Evolutionary conservation across 2,888 invertebrate species (phyloP).

Genomic region (Hedychridium roseum): DNA sequence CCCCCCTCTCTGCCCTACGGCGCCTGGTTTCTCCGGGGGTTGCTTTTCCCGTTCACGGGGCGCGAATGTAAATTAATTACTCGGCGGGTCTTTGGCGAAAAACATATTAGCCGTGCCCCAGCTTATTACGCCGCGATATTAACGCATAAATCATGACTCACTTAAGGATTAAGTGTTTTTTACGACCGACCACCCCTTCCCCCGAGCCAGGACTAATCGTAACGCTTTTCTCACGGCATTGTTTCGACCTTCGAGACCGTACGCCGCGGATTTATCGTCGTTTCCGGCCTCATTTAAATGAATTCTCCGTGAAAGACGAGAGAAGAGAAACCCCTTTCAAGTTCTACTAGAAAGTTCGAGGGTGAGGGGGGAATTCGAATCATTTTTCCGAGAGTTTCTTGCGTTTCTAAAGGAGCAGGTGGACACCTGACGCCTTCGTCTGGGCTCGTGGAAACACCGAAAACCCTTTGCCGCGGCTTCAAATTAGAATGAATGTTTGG

Average conservation of each 20-base stretch:
- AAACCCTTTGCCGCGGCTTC: conserved; percentile 11
- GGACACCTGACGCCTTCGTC: conserved; percentile 30
- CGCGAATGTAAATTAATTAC: conserved; percentile 62
- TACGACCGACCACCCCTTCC: conserved; percentile 8
- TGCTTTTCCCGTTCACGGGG: conserved; percentile 45
- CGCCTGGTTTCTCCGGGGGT: conserved; percentile 33
- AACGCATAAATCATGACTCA: conserved; percentile 60
- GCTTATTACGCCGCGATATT: conserved; percentile 60
- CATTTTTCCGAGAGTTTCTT: no score
- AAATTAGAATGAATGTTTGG: conserved; percentile 42
- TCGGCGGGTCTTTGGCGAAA: conserved; percentile 47
- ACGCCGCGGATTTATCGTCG: conserved; percentile 1
- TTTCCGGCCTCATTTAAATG: conserved; percentile 2
- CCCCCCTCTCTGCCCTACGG: conserved; percentile 29
- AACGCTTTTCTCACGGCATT: conserved; percentile 10
- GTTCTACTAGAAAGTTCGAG: no score
- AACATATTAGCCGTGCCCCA: conserved; percentile 54
- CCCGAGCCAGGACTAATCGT: conserved; percentile 26
- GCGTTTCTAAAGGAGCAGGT: conserved; percentile 36
- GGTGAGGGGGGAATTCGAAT: no score
- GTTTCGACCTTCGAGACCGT: conserved; percentile 5
- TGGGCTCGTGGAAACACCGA: conserved; percentile 8
- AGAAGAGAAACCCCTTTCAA: no score
- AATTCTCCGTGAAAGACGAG: no score
- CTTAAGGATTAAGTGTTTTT: conserved; percentile 49